Evolutionary conservation across 1,140 invertebrate species (phyloP).

Genomic region (Stenopsyche tienmushanensis): DNA sequence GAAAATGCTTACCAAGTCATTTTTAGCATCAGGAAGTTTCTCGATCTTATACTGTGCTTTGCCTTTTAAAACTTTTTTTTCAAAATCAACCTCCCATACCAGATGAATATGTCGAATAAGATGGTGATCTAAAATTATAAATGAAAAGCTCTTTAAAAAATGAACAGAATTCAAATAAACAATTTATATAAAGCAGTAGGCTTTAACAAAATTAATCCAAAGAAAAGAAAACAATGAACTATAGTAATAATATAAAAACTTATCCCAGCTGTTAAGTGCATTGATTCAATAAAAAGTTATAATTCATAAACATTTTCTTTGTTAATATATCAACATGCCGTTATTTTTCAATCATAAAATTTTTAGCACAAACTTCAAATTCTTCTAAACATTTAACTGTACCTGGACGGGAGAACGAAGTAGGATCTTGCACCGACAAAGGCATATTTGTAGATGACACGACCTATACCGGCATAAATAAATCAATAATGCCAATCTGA

Average conservation of each 20-base stretch:
- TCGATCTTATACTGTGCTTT: slow-evolving; percentile 60
- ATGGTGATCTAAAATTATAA: slow-evolving; percentile 56
- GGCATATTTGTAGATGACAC: neutral
- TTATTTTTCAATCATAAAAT: too few relatives aligned
- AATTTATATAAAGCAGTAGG: neutral
- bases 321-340: too few relatives aligned
- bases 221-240: neutral
- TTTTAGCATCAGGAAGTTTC: slow-evolving; percentile 55
- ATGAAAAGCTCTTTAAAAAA: slow-evolving; percentile 42
- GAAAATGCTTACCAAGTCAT: slow-evolving; percentile 60
- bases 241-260: neutral
- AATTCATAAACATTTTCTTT: slow-evolving; percentile 2
- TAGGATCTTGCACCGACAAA: slow-evolving; percentile 26
- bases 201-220: neutral
- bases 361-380: too few relatives aligned
- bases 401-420: slow-evolving; percentile 38
- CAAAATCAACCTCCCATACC: slow-evolving; percentile 68
- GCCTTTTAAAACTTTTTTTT: slow-evolving; percentile 61
- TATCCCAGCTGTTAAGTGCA: neutral
- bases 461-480: neutral
- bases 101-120: slow-evolving; percentile 62
- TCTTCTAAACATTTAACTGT: too few relatives aligned
- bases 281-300: neutral
- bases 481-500: too few relatives aligned
- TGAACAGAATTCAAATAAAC: slow-evolving; percentile 10